These are phyloP conservation scores for Sebastes ruberrimus DNA, from an alignment of 2,797 vertebrate genomes.

Conservation along the genomic window DNA sequence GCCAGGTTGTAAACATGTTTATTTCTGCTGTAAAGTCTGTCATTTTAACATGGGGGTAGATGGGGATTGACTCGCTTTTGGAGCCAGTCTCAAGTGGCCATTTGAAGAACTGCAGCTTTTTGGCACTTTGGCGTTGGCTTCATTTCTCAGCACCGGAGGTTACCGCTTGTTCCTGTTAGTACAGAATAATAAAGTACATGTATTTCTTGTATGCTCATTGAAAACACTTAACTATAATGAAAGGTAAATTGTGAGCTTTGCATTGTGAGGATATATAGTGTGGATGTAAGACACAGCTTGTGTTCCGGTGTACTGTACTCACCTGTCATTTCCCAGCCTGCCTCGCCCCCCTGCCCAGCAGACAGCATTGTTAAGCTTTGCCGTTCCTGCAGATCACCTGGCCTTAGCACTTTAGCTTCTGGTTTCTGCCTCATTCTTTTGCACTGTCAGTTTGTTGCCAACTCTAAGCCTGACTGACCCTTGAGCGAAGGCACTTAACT, in stretches of 20 bases:
- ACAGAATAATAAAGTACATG: not conserved
- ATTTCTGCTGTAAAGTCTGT: no score
- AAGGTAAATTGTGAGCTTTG: not conserved
- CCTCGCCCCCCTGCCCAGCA: not conserved
- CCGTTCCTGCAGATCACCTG: not conserved
- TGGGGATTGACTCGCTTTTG: no score
- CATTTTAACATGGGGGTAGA: no score
- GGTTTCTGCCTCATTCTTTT: not conserved
- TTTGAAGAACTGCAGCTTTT: no score
- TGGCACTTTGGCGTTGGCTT: no score
- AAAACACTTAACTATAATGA: not conserved
- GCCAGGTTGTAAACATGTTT: rapidly evolving
- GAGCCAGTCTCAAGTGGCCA: no score
- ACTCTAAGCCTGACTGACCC: not conserved
- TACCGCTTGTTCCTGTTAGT: not conserved
- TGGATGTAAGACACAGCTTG: not conserved
- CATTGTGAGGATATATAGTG: not conserved
- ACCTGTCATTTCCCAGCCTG: not conserved
- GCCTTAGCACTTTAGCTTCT: not conserved
- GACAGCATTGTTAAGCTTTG: not conserved
- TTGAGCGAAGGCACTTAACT: not conserved
- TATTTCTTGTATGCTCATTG: not conserved
- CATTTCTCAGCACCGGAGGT: no score
- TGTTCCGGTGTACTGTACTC: not conserved
- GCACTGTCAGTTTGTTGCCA: not conserved